Base-by-base conservation (phyloP, 2,113 vertebrate species). In the Eulacestoma nigropectus region DNA sequence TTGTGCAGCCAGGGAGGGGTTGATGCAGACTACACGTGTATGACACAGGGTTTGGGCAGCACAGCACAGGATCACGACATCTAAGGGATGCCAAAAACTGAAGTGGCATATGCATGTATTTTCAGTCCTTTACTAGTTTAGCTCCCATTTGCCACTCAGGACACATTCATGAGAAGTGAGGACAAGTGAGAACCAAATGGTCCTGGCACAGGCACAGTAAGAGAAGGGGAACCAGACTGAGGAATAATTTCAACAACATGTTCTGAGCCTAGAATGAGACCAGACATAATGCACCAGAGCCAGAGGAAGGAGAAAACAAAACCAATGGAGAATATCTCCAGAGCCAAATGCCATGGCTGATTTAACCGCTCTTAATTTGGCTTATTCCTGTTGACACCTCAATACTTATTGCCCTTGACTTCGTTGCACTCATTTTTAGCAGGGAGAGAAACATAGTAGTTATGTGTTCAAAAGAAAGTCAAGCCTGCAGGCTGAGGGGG, bases 21-120 rank as follows among this genome's bases (percentile, higher is more conserved):
- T 60, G 15, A 49, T 70, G 44, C 27, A 80, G 62, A 13, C 70
- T 16, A 30, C 26, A 12, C 0, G 0, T 16, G 10, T 27, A 46
- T 37, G 35, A 65, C 30, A 32, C 4, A 29, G 76, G 65, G 25
- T n/a, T 63, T 47, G 44, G 46, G 35, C 47, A 91, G 60, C 47
- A 33, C 0, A 29, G 56, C 27, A 62, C 47, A 60, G 53, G 68
- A 42, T 33, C 17, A 60, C 50, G 70, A 76, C 33, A 63, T 27
- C 3, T 20, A 39, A 78, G 19, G 7, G 19, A 57, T 80, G 47
- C 41, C 72, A 88, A 63, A 84, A 85, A 35, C 23, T 22, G 29
- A 92, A 80, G 35, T 18, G 44, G 64, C 15, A 59, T 30, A 46
- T 27, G 22, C 26, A 50, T 3, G 4, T 33, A 16, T 57, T 79